phyloP scores from a whole-genome alignment of 2,113 vertebrate species.

The Clinocottus analis region DNA sequence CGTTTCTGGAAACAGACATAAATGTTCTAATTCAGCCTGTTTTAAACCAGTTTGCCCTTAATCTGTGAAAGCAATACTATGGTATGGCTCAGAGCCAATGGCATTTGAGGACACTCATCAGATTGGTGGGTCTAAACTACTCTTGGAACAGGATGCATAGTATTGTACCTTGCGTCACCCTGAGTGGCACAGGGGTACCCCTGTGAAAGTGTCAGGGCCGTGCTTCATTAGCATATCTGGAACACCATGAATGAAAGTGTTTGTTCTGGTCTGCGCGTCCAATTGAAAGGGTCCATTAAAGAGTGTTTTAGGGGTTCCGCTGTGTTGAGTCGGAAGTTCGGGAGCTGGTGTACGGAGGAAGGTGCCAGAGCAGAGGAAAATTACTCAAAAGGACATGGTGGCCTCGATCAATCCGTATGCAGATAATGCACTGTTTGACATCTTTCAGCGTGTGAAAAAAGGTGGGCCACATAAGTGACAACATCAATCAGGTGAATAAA shows the following conservation, averaged over 20 bases:
- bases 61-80: conserved; percentile 17
- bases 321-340: conserved; percentile 65
- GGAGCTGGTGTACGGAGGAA: conserved; percentile 40
- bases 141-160: conserved; percentile 33
- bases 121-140: conserved; percentile 42
- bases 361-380: conserved; percentile 17
- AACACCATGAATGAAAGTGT: conserved; percentile 76
- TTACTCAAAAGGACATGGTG: conserved; percentile 11
- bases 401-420: conserved; percentile 27
- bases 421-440: conserved; percentile 27
- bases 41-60: conserved; percentile 7
- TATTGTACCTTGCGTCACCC: conserved; percentile 57
- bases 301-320: conserved; percentile 67
- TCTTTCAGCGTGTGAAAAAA: conserved; percentile 26
- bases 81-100: conserved; percentile 43
- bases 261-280: conserved; percentile 74
- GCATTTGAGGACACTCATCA: conserved; percentile 30
- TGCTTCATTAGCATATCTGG: conserved; percentile 81
- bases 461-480: conserved; percentile 24
- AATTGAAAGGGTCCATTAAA: conserved; percentile 78
- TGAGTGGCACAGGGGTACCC: conserved; percentile 65
- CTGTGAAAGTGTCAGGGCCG: conserved; percentile 72
- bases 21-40: conserved; percentile 1
- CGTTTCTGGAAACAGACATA: conserved; percentile 10
- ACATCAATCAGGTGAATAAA: conserved; percentile 17